phyloP scores from a whole-genome alignment of 2,888 invertebrate genomes.

The Sphaeridia pumilis region DNA sequence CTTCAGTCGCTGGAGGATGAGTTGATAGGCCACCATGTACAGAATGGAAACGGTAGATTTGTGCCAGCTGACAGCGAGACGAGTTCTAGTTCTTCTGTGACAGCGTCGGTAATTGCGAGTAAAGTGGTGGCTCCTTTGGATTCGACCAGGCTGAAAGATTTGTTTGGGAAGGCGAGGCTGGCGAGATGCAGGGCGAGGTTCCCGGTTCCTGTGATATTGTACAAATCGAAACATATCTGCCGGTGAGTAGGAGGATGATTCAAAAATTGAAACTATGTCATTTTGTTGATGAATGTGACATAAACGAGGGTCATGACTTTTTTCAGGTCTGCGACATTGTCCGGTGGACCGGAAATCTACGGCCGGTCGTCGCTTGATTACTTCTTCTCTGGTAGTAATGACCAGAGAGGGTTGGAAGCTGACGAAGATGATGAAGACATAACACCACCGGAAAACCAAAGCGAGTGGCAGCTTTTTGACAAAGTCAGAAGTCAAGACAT shows the following conservation, averaged over 20 bases:
- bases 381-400: slow-evolving; percentile 43
- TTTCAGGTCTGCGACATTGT: slow-evolving; percentile 61
- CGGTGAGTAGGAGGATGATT: too few species aligned
- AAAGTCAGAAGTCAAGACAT: slow-evolving; percentile 56
- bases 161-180: slow-evolving; percentile 55
- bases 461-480: slow-evolving; percentile 51
- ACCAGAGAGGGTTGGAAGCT: slow-evolving; percentile 26
- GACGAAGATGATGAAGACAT: slow-evolving; percentile 30
- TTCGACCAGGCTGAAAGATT: slow-evolving; percentile 48
- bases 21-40: neutral
- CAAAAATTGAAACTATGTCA: too few species aligned
- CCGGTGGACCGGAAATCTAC: slow-evolving; percentile 61
- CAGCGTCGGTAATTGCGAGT: slow-evolving; percentile 9
- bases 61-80: too few species aligned
- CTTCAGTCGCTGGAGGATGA: neutral
- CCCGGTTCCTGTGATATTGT: slow-evolving; percentile 63
- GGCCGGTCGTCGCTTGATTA: slow-evolving; percentile 52
- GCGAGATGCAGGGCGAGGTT: slow-evolving; percentile 65
- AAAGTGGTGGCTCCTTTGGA: slow-evolving; percentile 42
- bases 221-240: slow-evolving; percentile 58
- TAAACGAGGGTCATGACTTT: too few species aligned
- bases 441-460: slow-evolving; percentile 34
- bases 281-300: too few species aligned
- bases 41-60: slow-evolving; percentile 10
- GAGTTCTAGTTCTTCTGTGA: slow-evolving; percentile 11